Conservation (phyloP, 2,797 vertebrate species). For the Alectoris magna region DNA sequence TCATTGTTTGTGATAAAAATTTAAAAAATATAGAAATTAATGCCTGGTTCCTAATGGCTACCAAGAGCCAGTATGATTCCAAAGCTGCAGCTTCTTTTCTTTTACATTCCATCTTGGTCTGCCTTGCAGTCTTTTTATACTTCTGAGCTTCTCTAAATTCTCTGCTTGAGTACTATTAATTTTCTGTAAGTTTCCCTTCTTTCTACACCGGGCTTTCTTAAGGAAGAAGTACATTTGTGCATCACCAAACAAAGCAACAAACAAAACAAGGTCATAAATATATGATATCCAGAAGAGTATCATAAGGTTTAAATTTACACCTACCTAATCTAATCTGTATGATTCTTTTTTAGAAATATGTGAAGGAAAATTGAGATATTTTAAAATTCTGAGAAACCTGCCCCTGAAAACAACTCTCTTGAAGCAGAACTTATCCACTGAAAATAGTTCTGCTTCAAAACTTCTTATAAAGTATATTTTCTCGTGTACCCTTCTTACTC, state of each 20-base stretch:
- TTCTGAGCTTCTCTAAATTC: not conserved
- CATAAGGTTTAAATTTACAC: not conserved
- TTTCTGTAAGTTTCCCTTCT: not conserved
- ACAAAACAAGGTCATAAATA: not conserved
- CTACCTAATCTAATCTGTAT: not conserved
- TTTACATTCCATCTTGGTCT: not conserved
- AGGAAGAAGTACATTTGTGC: not conserved
- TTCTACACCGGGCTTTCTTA: not conserved
- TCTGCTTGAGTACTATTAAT: not conserved
- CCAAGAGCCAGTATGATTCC: not conserved
- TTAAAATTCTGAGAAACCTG: slow-evolving; percentile 2
- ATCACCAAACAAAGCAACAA: not conserved
- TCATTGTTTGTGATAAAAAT: not conserved
- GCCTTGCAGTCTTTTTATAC: not conserved
- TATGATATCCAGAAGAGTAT: not conserved
- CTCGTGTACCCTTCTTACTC: slow-evolving; percentile 13
- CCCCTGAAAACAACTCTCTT: not conserved
- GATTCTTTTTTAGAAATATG: not conserved
- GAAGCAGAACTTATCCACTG: slow-evolving; percentile 27
- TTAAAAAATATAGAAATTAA: not conserved
- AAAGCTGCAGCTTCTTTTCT: not conserved
- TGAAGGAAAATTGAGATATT: not conserved
- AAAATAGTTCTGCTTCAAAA: slow-evolving; percentile 51
- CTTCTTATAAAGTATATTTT: slow-evolving; percentile 27
- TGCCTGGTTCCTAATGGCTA: not conserved